A percentile compares a stretch with the other conserved stretches of the same genome.
Evolutionary conservation across 2,113 vertebrate genomes (phyloP).

Genomic region (Vulpes vulpes): DNA sequence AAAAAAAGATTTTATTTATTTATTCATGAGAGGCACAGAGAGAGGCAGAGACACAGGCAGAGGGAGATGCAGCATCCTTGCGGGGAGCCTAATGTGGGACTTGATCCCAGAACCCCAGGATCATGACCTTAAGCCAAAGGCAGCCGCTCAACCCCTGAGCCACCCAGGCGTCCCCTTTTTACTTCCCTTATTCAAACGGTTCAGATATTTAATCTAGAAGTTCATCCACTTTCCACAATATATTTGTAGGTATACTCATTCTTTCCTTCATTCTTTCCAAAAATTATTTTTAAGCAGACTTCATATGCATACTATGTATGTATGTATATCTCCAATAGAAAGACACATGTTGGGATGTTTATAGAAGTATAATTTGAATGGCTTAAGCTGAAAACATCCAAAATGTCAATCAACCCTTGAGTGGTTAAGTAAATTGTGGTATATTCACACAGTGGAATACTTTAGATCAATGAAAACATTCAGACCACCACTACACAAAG

Average conservation of each 20-base stretch:
- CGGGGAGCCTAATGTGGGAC: too few species aligned
- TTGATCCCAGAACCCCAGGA: too few species aligned
- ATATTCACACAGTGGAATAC: background rate
- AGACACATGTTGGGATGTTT: background rate
- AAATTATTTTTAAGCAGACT: background rate
- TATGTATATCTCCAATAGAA: background rate
- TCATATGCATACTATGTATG: background rate
- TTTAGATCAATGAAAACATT: background rate
- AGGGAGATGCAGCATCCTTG: too few species aligned
- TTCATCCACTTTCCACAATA: background rate
- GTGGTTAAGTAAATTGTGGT: background rate
- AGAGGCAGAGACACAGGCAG: too few species aligned
- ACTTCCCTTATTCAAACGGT: background rate
- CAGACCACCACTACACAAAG: background rate
- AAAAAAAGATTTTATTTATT: too few species aligned
- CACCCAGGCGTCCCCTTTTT: too few species aligned
- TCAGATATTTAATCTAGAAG: background rate
- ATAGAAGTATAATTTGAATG: background rate
- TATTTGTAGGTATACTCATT: background rate
- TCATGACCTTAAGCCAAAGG: too few species aligned
- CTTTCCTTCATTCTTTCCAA: background rate
- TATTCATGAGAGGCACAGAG: too few species aligned
- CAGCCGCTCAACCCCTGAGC: too few species aligned
- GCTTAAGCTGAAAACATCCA: background rate
- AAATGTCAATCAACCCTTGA: background rate